Evolutionary conservation across 2,113 vertebrate species (phyloP), one percentile per base, ranked within the genome.

Genomic region (Thermophis baileyi): DNA sequence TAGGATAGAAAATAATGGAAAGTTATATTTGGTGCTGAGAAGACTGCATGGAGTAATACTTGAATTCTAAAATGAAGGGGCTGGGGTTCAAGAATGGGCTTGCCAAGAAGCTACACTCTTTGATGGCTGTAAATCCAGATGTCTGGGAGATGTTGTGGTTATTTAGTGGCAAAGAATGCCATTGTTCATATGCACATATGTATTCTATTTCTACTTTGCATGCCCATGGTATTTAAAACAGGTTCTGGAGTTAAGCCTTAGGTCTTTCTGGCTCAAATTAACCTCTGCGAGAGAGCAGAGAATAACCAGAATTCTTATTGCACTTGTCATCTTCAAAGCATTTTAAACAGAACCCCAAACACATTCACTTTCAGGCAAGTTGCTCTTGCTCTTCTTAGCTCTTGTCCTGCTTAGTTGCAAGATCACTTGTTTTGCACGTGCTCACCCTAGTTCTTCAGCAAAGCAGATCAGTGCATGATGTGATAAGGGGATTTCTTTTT

Each of bases 271-370:
- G 54, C 74, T 90, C 92, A 93, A 51, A 90, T 93, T 90, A 93
- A 93, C 51, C 54, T 55, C 46, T 90, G 88, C 4, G 81, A 90
- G 89, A 63, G 47, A 51, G 54, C 8, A 87, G 88, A 93, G 46
- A 87, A 86, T 93, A 90, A 93, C 46, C 92, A 90, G 92, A 93
- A 93, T 90, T 60, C 89, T 63, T 93, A 85, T 49, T 93, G 74
- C 81, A 40, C 81, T 87, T 93, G 92, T 87, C 92, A 93, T 86
- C 89, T 90, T 93, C 92, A 92, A 92, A 85, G 88, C 18, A 49
- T 35, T 86, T 90, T 90, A 85, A 85, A 10, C 51, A 92, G 88
- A 35, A 85, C 49, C 44, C 63, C 86, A 49, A 35, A 85, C 30
- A 86, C 53, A 86, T 44, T 69, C 27, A 86, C 46, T 81, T 93